These are phyloP conservation scores for Oreochromis aureus DNA, from an alignment of 2,113 vertebrate species.

Conservation along the genomic window DNA sequence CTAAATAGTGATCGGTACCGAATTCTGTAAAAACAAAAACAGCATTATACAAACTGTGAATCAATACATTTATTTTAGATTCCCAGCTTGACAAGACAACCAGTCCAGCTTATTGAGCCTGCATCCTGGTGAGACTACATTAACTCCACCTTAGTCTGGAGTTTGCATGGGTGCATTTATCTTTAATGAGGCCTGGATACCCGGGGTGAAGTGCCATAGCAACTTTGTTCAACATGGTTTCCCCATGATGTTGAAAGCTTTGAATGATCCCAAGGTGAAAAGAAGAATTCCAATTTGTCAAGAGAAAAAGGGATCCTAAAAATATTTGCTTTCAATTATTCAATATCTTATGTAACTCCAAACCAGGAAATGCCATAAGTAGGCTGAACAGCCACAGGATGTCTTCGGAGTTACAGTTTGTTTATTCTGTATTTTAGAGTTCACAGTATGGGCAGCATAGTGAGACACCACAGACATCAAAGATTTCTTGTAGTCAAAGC, in stretches of 20 bases:
- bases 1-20: background rate
- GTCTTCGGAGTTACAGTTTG: background rate
- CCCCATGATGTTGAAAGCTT: background rate
- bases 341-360: background rate
- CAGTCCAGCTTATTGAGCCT: constrained; percentile 1
- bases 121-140: background rate
- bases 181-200: constrained; percentile 23
- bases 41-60: background rate
- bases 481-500: background rate
- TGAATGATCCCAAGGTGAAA: background rate
- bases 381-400: background rate
- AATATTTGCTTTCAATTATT: constrained; percentile 39
- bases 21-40: background rate
- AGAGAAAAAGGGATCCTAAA: background rate
- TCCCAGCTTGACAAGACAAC: background rate
- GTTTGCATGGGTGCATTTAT: background rate
- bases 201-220: background rate
- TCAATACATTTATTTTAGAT: background rate
- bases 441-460: background rate
- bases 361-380: background rate
- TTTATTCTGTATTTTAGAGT: constrained; percentile 5
- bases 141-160: background rate
- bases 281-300: background rate
- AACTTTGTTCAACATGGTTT: background rate
- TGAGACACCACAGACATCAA: background rate